Evolutionary conservation across 2,113 vertebrate genomes (phyloP).

Genomic region (Barbus barbus): DNA sequence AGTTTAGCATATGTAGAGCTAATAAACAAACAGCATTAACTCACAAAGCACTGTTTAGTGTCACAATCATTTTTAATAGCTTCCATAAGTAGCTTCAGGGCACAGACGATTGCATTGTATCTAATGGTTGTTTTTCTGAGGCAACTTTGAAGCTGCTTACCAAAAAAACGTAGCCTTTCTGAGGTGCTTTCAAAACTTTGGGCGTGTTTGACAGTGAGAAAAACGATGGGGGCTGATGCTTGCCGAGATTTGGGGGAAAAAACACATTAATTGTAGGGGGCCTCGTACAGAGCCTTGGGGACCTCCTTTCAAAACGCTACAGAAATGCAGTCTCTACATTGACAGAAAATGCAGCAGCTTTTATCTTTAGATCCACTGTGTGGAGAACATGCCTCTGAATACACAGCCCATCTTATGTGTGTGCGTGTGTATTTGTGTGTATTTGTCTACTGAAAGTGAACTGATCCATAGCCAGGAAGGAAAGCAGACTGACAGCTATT

Average conservation of each 20-base stretch:
- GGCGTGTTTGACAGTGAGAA: neutral
- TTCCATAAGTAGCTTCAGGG: slow-evolving; percentile 65
- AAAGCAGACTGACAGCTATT: slow-evolving; percentile 72
- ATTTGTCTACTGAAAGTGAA: slow-evolving; percentile 11
- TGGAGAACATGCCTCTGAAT: slow-evolving; percentile 53
- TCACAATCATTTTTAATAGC: slow-evolving; percentile 67
- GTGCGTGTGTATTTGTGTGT: slow-evolving; percentile 15
- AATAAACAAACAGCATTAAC: neutral
- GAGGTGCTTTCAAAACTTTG: slow-evolving; percentile 30
- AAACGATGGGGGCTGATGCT: neutral
- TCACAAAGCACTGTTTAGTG: slow-evolving; percentile 30
- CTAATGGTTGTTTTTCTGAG: slow-evolving; percentile 12
- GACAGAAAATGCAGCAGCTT: slow-evolving; percentile 51
- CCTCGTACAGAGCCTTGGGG: slow-evolving; percentile 38
- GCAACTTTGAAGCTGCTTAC: slow-evolving; percentile 10
- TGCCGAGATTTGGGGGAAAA: slow-evolving; percentile 12
- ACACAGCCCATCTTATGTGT: slow-evolving; percentile 7
- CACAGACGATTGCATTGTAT: slow-evolving; percentile 52
- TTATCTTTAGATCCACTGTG: slow-evolving; percentile 47
- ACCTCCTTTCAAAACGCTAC: slow-evolving; percentile 39
- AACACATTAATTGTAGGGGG: slow-evolving; percentile 35
- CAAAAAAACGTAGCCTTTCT: neutral
- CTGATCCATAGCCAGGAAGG: slow-evolving; percentile 50
- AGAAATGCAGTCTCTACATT: slow-evolving; percentile 51
- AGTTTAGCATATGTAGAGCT: neutral